These are phyloP conservation scores for Clarias magur DNA, from an alignment of 2,113 vertebrate genomes.

Conservation along the genomic window DNA sequence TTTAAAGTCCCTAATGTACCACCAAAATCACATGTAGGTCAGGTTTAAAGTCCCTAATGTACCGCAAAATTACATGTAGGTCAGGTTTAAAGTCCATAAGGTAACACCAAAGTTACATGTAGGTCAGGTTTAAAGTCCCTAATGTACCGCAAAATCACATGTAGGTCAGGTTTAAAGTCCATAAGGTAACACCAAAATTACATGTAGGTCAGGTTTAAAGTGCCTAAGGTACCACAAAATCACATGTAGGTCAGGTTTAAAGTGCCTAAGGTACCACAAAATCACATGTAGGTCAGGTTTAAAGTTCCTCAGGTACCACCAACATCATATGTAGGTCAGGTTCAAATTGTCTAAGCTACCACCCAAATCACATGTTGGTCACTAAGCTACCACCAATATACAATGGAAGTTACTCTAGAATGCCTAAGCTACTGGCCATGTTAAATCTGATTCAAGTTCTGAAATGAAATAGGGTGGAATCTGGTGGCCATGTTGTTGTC, in stretches of 20 bases:
- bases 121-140: neutral
- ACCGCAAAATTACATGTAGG: neutral
- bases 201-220: neutral
- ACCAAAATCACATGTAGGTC: neutral
- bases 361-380: neutral
- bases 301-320: neutral
- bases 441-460: neutral
- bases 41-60: neutral
- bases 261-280: neutral
- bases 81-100: too few relatives aligned
- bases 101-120: too few relatives aligned
- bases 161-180: neutral
- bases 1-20: too few relatives aligned
- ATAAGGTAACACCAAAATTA: neutral
- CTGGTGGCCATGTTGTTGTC: neutral
- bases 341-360: neutral
- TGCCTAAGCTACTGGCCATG: neutral
- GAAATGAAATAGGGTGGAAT: neutral
- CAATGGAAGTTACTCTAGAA: neutral
- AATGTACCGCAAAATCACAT: neutral
- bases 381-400: neutral
- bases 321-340: neutral
- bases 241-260: neutral
- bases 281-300: neutral
- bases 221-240: neutral